Evolutionary conservation across 2,113 vertebrate genomes (phyloP).

Genomic region (Hirundichthys speculiger): DNA sequence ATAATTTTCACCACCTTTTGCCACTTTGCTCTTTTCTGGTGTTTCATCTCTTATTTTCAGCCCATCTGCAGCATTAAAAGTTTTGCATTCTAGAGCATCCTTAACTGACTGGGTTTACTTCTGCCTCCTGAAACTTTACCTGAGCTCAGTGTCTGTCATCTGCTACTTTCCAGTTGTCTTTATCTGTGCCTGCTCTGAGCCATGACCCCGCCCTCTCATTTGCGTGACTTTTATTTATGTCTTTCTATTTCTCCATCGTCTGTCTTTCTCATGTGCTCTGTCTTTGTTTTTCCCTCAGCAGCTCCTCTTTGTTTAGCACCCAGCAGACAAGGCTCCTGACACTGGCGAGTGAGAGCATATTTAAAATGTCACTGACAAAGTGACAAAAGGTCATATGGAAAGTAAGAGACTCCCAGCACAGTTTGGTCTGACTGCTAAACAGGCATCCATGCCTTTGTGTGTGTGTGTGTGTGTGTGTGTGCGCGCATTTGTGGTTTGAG

Average conservation of each 20-base stretch:
- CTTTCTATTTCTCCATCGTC: slow-evolving; percentile 20
- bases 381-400: slow-evolving; percentile 83
- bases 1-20: slow-evolving; percentile 29
- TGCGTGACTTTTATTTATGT: slow-evolving; percentile 44
- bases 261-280: slow-evolving; percentile 29
- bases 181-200: slow-evolving; percentile 9
- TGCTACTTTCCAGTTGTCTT: slow-evolving; percentile 16
- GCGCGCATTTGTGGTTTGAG: neutral
- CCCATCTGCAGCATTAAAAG: slow-evolving; percentile 18
- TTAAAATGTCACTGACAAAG: slow-evolving; percentile 81
- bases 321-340: slow-evolving; percentile 70
- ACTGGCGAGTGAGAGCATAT: slow-evolving; percentile 78
- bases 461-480: slow-evolving; percentile 1
- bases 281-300: slow-evolving; percentile 52
- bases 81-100: neutral
- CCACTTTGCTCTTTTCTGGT: slow-evolving; percentile 39
- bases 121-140: neutral
- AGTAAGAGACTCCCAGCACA: slow-evolving; percentile 76
- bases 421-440: slow-evolving; percentile 77
- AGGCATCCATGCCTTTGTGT: slow-evolving; percentile 43
- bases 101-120: slow-evolving; percentile 23
- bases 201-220: slow-evolving; percentile 45
- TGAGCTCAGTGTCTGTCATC: slow-evolving; percentile 6
- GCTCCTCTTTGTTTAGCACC: slow-evolving; percentile 70
- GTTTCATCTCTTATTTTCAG: slow-evolving; percentile 12